Conservation (phyloP, 2,797 vertebrate genomes). For the Chromobotia macracanthus region DNA sequence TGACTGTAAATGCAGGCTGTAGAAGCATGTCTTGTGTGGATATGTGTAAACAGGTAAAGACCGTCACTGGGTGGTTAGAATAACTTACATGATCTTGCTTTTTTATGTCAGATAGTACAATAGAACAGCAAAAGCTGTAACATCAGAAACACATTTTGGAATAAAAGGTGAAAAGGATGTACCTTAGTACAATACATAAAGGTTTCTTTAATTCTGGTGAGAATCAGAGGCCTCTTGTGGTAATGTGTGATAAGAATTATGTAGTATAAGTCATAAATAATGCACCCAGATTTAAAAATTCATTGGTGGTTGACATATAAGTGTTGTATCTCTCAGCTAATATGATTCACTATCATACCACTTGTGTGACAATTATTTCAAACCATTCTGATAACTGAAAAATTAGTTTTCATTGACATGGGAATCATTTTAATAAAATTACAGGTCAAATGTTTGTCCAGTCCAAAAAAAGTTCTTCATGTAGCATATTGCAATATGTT, state of each 20-base stretch:
- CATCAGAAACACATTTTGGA: slow-evolving; percentile 39
- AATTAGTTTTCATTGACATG: neutral
- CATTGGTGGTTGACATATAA: slow-evolving; percentile 7
- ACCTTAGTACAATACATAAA: slow-evolving; percentile 3
- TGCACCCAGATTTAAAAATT: neutral
- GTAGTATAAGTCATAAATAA: neutral
- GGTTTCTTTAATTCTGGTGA: slow-evolving; percentile 20
- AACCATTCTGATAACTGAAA: neutral
- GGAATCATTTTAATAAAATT: slow-evolving; percentile 1
- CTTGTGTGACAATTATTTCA: neutral
- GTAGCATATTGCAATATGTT: slow-evolving; percentile 43
- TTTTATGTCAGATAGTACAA: slow-evolving; percentile 34
- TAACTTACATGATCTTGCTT: slow-evolving; percentile 1
- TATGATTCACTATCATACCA: neutral
- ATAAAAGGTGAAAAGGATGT: slow-evolving; percentile 25
- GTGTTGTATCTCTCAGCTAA: neutral
- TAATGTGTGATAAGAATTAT: slow-evolving; percentile 13
- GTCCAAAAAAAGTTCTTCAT: slow-evolving; percentile 26
- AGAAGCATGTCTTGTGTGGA: neutral
- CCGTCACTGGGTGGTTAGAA: slow-evolving; percentile 4
- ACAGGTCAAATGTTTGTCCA: neutral
- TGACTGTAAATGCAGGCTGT: neutral
- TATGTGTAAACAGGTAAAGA: neutral
- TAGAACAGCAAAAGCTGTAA: slow-evolving; percentile 12
- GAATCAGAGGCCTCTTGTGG: slow-evolving; percentile 26